phyloP scores from a whole-genome alignment of 2,113 vertebrate genomes.

The Rynchops niger region DNA sequence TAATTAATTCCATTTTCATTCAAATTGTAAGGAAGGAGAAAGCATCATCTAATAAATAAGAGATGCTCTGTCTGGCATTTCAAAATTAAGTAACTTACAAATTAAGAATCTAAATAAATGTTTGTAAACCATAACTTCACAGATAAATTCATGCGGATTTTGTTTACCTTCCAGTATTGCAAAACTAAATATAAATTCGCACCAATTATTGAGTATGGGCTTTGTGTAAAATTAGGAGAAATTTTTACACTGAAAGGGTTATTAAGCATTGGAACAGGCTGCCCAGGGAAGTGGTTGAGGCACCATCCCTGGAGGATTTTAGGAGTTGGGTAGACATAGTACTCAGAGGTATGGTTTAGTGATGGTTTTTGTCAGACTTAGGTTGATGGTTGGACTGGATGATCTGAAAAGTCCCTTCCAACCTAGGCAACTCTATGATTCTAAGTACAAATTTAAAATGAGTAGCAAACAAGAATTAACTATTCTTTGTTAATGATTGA shows the following conservation, averaged over 20 bases:
- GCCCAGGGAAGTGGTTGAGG: no score
- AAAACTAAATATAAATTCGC: not conserved
- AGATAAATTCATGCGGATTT: not conserved
- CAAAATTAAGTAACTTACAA: not conserved
- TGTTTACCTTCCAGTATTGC: not conserved
- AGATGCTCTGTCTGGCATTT: slow-evolving; percentile 2
- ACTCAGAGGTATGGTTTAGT: no score
- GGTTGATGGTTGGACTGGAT: no score
- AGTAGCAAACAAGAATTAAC: not conserved
- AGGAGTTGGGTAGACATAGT: no score
- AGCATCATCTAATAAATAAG: not conserved
- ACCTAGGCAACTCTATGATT: not conserved
- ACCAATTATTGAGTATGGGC: not conserved
- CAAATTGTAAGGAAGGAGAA: not conserved
- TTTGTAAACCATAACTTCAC: not conserved
- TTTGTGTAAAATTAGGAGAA: not conserved
- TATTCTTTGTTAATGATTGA: not conserved
- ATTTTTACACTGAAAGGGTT: no score
- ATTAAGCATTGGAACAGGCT: no score
- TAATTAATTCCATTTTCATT: slow-evolving; percentile 22
- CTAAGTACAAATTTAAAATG: not conserved
- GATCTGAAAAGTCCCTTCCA: no score
- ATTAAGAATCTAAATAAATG: not conserved
- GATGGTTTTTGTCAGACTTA: no score
- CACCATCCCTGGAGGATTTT: no score